Conservation (phyloP, 2,888 invertebrate genomes). For the Tenthredo notha region DNA sequence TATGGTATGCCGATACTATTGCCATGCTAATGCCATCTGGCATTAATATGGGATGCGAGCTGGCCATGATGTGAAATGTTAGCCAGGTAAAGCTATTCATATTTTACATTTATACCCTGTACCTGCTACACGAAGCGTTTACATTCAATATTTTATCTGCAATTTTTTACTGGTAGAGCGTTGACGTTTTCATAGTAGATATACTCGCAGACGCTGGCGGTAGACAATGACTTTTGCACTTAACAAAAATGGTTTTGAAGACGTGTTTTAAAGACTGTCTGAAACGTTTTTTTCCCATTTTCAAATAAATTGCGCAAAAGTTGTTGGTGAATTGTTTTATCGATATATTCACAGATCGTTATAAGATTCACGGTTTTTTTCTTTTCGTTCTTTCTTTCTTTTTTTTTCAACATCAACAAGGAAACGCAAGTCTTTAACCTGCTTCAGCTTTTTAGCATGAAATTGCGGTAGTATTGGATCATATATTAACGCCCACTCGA, state of each 20-base stretch:
- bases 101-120: background rate
- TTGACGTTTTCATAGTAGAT: background rate
- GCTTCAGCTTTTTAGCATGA: background rate
- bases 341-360: background rate
- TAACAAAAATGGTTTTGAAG: background rate
- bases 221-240: background rate
- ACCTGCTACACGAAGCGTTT: background rate
- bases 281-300: background rate
- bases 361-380: background rate
- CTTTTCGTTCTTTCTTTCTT: background rate
- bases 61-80: too few relatives aligned
- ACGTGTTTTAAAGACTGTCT: background rate
- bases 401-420: background rate
- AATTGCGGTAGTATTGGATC: background rate
- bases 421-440: background rate
- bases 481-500: slow-evolving; percentile 22
- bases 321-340: background rate
- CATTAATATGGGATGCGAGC: too few relatives aligned
- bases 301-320: background rate
- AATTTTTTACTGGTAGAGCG: background rate
- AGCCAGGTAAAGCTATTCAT: background rate
- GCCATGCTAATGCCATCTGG: too few relatives aligned
- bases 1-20: too few relatives aligned
- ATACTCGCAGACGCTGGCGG: background rate
- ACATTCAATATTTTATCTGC: background rate